Evolutionary conservation across 2,113 vertebrate genomes (phyloP), one percentile per base, ranked within the genome.

Genomic region (Vireo altiloquus): DNA sequence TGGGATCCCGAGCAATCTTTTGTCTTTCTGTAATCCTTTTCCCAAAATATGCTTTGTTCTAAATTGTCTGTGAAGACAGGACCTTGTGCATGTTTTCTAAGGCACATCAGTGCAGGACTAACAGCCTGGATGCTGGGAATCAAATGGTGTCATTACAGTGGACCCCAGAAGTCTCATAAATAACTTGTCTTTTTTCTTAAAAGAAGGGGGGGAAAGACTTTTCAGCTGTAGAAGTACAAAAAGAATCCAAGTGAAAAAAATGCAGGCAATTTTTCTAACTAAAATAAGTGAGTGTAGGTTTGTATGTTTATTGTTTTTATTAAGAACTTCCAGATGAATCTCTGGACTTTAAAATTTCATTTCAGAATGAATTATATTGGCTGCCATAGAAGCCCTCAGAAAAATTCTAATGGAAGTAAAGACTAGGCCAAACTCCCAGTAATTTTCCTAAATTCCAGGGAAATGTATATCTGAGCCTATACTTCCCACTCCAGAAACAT

Each of bases 251-350:
- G 49, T 72, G n/a, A 81, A 94, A 92, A 92, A 93, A 86, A 69
- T 22, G 22, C 24, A 60, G 44, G 23, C 69, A 44, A n/a, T 71
- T 96, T 90, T 96, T 89, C 60, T 89, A 39, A 18, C 39, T 89
- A 60, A 82, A 89, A 78, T 21, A 84, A 63, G 25, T 81, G n/a
- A 68, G 15, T 78, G 91, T 64, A 68, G 84, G 56, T 93, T 90
- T 35, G 24, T 86, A 40, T 69, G 82, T 95, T 94, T 69, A 57
- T 69, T 95, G 42, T 8, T 80, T 80, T 93, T 92, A 96, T 93
- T 95, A 91, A 95, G 90, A 96, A 92, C 69, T 92, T 96, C 82
- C 93, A 96, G 88, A 93, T 95, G 95, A 92, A 63, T 86, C 85
- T 64, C 44, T 92, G 86, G 74, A 89, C 82, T 89, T 83, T 22